These are phyloP conservation scores for Anguilla rostrata DNA, from an alignment of 2,113 vertebrate species.

Conservation along the genomic window DNA sequence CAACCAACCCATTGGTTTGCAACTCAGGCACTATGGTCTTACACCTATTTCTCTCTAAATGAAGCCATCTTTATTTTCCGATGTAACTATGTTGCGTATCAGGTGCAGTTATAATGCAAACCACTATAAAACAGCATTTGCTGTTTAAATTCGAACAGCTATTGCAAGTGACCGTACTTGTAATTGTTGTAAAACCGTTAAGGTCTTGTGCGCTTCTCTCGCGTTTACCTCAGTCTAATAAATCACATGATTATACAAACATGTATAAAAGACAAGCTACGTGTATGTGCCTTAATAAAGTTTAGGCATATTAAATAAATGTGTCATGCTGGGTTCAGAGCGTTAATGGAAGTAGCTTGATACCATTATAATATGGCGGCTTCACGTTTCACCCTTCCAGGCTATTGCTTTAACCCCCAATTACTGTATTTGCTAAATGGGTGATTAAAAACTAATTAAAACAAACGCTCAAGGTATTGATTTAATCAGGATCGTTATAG, in stretches of 20 bases:
- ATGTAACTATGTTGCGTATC: neutral
- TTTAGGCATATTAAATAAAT: slow-evolving; percentile 14
- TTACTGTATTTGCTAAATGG: neutral
- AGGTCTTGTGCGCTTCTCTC: neutral
- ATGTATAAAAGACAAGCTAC: neutral
- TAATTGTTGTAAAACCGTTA: neutral
- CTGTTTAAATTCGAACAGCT: neutral
- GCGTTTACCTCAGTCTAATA: neutral
- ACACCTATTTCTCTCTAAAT: neutral
- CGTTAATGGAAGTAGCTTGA: slow-evolving; percentile 26
- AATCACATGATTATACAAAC: neutral
- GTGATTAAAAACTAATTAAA: slow-evolving; percentile 12
- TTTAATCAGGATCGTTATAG: neutral
- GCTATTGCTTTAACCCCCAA: slow-evolving; percentile 24
- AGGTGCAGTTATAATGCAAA: neutral
- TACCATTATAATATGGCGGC: slow-evolving; percentile 52
- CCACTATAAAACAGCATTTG: neutral
- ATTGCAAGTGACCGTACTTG: neutral
- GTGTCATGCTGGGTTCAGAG: slow-evolving; percentile 6
- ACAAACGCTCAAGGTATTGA: neutral
- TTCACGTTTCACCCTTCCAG: slow-evolving; percentile 47
- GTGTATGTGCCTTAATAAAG: neutral
- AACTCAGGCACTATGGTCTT: neutral
- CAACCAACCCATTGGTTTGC: neutral
- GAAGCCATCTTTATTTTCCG: slow-evolving; percentile 1